phyloP scores from a whole-genome alignment of 1,140 invertebrate genomes.

The Globodera ellingtonae region DNA sequence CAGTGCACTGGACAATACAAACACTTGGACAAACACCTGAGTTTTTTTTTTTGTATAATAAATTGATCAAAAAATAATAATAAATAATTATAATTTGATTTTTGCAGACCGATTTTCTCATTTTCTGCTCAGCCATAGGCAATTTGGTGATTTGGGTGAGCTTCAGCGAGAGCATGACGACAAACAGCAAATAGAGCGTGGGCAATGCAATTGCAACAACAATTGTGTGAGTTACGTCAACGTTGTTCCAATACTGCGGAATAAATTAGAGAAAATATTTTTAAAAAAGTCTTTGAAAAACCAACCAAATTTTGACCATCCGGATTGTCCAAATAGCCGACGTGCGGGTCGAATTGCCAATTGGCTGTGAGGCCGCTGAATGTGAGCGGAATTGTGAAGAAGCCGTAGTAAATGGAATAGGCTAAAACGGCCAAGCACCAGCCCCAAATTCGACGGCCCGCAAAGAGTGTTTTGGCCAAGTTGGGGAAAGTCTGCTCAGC shows the following conservation, averaged over 20 bases:
- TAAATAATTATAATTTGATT: background rate
- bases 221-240: background rate
- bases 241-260: background rate
- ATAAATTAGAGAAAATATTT: too few relatives aligned
- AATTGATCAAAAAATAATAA: background rate
- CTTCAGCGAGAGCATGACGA: conserved; percentile 9
- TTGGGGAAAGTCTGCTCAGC: background rate
- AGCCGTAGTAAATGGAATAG: conserved; percentile 21
- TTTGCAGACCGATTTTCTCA: background rate
- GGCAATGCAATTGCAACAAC: background rate
- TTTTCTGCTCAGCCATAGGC: background rate
- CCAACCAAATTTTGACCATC: conserved; percentile 6
- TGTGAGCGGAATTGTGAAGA: conserved; percentile 8
- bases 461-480: background rate
- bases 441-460: background rate
- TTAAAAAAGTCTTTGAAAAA: background rate
- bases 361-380: conserved; percentile 2
- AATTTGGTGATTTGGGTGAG: background rate
- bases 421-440: background rate
- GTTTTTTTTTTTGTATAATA: background rate
- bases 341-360: conserved; percentile 22
- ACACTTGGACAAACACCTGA: conserved; percentile 6
- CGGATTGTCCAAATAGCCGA: conserved; percentile 8
- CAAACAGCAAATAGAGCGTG: background rate
- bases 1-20: background rate